Evolutionary conservation across 2,113 vertebrate genomes (phyloP), one percentile per base, ranked within the genome.

Genomic region (Gnathonemus longibarbis): DNA sequence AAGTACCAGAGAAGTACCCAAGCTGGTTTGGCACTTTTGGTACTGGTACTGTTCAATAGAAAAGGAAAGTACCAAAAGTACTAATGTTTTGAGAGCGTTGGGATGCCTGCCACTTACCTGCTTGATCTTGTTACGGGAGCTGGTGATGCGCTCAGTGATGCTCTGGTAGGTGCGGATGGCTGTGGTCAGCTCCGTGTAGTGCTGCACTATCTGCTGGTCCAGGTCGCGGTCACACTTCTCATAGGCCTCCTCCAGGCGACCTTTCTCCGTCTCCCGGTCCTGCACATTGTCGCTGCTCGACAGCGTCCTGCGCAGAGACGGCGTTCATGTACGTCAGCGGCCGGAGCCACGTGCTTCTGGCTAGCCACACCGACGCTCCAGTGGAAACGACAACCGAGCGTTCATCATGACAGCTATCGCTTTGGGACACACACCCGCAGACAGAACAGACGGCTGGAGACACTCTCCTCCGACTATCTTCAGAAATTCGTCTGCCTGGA

Each of bases 111-210:
- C 5, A 0, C 74, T 88, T 2, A 98, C 98, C 97, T 98, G 98
- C 90, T 98, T 99, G 92, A 99, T 99, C 92, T 99, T 99, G 93
- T 98, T 98, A 52, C 98, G 96, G 0, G 98, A 99, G 95, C 92
- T 98, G 93, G 98, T 99, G 95, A 99, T 99, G 90, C 98, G 97
- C 93, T 99, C 98, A 0, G 98, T 99, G 95, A 99, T 99, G 95
- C 98, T 99, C 95, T 99, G 98, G 95, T 99, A 99, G 0, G 98
- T 99, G 93, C 97, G 96, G 92, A 99, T 99, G 53, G 98, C 98
- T 0, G 98, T 99, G 17, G 98, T 99, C 50, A 99, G 94, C 90
- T 99, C 98, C 0, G 97, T 98, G 93, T 99, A 99, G 94, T 99
- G 98, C 93, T 99, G 98, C 42, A 98, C 97, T 0, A 99, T 99